phyloP scores from a whole-genome alignment of 2,888 invertebrate species.

The Trichopria drosophilae region DNA sequence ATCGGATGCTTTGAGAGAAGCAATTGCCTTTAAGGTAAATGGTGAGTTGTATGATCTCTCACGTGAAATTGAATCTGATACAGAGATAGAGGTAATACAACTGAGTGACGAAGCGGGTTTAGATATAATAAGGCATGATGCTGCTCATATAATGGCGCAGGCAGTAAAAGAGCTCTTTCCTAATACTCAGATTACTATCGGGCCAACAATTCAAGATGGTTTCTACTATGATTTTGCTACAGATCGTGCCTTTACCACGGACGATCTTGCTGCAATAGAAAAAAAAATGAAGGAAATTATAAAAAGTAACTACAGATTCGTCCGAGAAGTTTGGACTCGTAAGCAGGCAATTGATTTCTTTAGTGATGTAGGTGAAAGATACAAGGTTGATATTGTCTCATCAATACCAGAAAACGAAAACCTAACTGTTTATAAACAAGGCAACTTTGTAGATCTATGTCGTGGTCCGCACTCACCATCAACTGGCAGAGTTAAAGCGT shows the following conservation, averaged over 20 bases:
- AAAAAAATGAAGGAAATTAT: slow-evolving; percentile 1
- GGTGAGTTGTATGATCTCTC: slow-evolving; percentile 4
- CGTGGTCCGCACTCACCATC: slow-evolving; percentile 22
- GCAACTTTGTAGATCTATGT: slow-evolving; percentile 19
- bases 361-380: slow-evolving; percentile 18
- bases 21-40: slow-evolving; percentile 5
- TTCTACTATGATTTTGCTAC: slow-evolving; percentile 4
- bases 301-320: slow-evolving; percentile 3
- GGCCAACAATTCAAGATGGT: slow-evolving; percentile 1
- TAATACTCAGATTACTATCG: slow-evolving; percentile 5
- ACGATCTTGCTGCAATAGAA: slow-evolving; percentile 3
- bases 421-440: slow-evolving; percentile 19
- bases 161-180: slow-evolving; percentile 2
- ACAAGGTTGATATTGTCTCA: slow-evolving; percentile 19
- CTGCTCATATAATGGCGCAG: slow-evolving; percentile 3
- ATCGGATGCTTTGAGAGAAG: slow-evolving; percentile 1
- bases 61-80: slow-evolving; percentile 1
- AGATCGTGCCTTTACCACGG: background rate
- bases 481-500: slow-evolving; percentile 23
- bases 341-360: slow-evolving; percentile 22
- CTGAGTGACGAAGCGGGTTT: slow-evolving; percentile 5
- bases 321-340: slow-evolving; percentile 2
- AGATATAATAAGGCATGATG: slow-evolving; percentile 5
- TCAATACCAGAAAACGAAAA: slow-evolving; percentile 17
- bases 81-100: slow-evolving; percentile 4